Base-by-base conservation (phyloP, 1,140 invertebrate genomes). In the Pararge aegeria region DNA sequence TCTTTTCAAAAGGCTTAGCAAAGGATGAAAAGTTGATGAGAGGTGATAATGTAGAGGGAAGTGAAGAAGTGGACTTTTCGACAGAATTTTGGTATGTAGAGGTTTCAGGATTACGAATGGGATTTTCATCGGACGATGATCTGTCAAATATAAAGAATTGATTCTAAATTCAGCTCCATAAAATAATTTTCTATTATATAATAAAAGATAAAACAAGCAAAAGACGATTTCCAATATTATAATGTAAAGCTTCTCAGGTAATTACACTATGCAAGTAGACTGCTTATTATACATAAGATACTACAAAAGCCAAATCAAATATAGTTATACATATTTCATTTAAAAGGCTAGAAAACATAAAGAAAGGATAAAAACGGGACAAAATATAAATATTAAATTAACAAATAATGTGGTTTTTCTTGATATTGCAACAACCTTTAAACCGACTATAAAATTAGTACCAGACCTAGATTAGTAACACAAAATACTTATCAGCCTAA, bases 121-220 rank as follows among this genome's bases (percentile, higher is more conserved):
- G 85, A 81, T 75, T 90, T 88, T 90, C 88, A 84, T 87, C 86
- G 76, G 85, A 83, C 66, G 90, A 84, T 80, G 83, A 91, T 91
- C 90, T 91, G 90, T 90, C 84, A 82, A 91, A 91, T 88, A 90
- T 69, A 91, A 84, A 68, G 80, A 87, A 55, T 79, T 73, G 73
- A 80, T 83, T 87, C 89, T 89, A 86, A 83, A 52, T 53, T 56
- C 54, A 56, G 52, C 38, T 57, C 48, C 50, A 21, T 13, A 53
- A 53, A 30, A 38, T 42, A 27, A 40, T 24, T 7, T 7, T 24
- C 7, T 24, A 24, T 24, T 19, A 20, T 30, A 29, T 24, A 40
- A 0, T 4, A 16, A 24, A 24, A 4, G 3, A 4, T 24, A 24
- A 24, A 24, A 24, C 7, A 2, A 24, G 7, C 7, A 4, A 4